A percentile compares a stretch with the other conserved stretches of the same genome.
Evolutionary conservation across 2,888 invertebrate genomes (phyloP).

Genomic region (Trissolcus brochymenae): DNA sequence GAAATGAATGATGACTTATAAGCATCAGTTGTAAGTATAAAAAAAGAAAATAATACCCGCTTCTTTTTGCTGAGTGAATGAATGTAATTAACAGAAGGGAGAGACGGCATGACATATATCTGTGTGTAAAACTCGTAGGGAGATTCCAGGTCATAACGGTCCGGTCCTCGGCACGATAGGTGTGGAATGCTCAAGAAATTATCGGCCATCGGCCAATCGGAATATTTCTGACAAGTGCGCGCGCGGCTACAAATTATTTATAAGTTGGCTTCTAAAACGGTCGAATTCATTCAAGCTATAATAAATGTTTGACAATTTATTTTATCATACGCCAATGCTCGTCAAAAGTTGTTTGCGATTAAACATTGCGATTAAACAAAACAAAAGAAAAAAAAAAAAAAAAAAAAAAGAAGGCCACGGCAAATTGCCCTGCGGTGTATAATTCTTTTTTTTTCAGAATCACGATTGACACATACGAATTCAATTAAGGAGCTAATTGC

Average conservation of each 20-base stretch:
- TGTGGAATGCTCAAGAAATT: constrained; percentile 58
- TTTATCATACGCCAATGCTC: constrained; percentile 19
- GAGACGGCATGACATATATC: constrained; percentile 45
- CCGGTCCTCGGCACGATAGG: constrained; percentile 52
- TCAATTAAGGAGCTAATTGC: constrained; percentile 43
- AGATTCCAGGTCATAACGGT: constrained; percentile 66
- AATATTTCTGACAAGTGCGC: constrained; percentile 54
- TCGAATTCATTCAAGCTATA: constrained; percentile 39
- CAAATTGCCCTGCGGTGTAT: constrained; percentile 22
- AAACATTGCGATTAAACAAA: constrained; percentile 26
- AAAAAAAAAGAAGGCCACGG: neutral
- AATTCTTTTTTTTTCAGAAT: constrained; percentile 17
- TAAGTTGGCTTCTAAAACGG: constrained; percentile 35
- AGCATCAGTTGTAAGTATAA: constrained; percentile 23
- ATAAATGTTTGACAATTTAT: constrained; percentile 33
- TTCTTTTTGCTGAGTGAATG: constrained; percentile 46
- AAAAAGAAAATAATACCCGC: constrained; percentile 9
- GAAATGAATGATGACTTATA: constrained; percentile 36
- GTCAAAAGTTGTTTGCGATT: constrained; percentile 7
- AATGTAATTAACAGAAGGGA: constrained; percentile 58
- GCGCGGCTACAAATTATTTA: constrained; percentile 58
- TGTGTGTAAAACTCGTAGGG: constrained; percentile 52
- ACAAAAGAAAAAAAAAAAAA: too few relatives aligned
- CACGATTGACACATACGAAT: constrained; percentile 35
- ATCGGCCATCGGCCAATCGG: constrained; percentile 54